A percentile compares a stretch with the other conserved stretches of the same genome.
Evolutionary conservation across 2,113 vertebrate species (phyloP).

Genomic region (Morone chrysops): DNA sequence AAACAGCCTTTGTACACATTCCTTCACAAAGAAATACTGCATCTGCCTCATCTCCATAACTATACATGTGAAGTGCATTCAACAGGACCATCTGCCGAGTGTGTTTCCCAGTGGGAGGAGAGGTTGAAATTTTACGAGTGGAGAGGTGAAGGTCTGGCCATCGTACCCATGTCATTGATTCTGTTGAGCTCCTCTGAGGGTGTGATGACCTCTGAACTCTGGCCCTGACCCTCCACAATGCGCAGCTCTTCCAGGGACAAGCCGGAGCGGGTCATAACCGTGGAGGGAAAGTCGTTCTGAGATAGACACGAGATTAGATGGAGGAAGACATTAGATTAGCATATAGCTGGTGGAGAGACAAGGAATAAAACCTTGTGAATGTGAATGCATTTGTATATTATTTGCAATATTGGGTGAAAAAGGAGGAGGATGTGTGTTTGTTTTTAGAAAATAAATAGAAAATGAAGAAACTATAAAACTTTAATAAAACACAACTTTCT

Average conservation of each 20-base stretch:
- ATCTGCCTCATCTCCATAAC: conserved; percentile 60
- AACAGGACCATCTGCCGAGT: conserved; percentile 73
- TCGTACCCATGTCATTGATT: conserved; percentile 91
- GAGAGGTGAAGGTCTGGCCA: conserved; percentile 52
- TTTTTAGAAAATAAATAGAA: neutral
- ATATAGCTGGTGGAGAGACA: conserved; percentile 27
- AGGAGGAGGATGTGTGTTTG: neutral
- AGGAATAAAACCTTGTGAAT: neutral
- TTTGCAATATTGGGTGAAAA: neutral
- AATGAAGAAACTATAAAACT: neutral
- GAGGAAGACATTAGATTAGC: conserved; percentile 64
- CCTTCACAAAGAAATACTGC: conserved; percentile 42
- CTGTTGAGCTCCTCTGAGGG: conserved; percentile 94
- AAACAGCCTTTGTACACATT: conserved; percentile 28
- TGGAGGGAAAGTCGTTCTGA: conserved; percentile 90
- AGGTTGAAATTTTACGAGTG: conserved; percentile 44
- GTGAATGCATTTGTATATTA: neutral
- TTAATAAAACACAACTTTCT: neutral
- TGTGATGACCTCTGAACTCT: conserved; percentile 92
- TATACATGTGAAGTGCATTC: conserved; percentile 49
- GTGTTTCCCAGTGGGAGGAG: conserved; percentile 28
- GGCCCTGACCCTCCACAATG: conserved; percentile 97
- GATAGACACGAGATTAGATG: neutral
- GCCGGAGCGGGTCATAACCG: conserved; percentile 91
- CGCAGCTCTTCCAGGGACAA: conserved; percentile 96